These are phyloP conservation scores for Drosophila stalkeri DNA, from an alignment of 2,888 invertebrate genomes.

Conservation along the genomic window DNA sequence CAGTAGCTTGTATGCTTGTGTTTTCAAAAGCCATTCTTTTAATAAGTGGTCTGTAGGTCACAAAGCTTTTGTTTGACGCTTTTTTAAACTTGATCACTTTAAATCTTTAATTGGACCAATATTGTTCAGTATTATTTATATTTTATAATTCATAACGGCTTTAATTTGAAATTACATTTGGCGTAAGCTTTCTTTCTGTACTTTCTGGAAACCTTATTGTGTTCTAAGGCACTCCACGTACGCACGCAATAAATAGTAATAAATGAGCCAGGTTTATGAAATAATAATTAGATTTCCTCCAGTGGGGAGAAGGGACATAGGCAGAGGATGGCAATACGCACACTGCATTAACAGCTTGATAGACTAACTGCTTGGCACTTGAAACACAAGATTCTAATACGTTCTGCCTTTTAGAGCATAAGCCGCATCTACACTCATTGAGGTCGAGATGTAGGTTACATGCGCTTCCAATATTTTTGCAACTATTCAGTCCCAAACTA, in stretches of 20 bases:
- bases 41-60: background rate
- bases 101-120: background rate
- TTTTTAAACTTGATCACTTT: background rate
- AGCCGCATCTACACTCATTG: conserved; percentile 7
- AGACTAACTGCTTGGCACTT: conserved; percentile 36
- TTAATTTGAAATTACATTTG: background rate
- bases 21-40: background rate
- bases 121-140: background rate
- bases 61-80: background rate
- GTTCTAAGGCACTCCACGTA: conserved; percentile 40
- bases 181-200: too few species aligned
- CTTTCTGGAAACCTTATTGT: background rate
- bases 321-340: background rate
- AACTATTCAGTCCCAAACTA: background rate
- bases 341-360: conserved; percentile 17
- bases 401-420: conserved; percentile 1
- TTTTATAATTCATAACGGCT: background rate
- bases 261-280: conserved; percentile 45
- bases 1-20: background rate
- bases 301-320: background rate
- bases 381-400: conserved; percentile 19
- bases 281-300: background rate
- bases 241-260: conserved; percentile 26
- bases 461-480: background rate
- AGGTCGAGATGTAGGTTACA: background rate